Evolutionary conservation across 2,113 vertebrate species (phyloP).

Genomic region (Maccullochella peelii): DNA sequence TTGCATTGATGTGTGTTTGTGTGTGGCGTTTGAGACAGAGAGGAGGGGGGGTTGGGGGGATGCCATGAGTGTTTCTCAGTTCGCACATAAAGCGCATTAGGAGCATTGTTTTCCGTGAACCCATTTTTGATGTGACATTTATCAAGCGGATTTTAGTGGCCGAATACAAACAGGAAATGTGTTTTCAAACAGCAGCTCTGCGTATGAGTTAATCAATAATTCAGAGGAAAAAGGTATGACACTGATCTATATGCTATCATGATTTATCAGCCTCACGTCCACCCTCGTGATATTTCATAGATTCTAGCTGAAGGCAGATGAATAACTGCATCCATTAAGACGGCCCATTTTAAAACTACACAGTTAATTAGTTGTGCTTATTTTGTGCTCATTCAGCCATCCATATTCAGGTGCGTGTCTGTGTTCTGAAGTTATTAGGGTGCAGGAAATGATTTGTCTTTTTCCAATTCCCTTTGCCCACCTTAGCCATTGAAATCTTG

Average conservation of each 20-base stretch:
- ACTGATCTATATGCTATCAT: slow-evolving; percentile 66
- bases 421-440: slow-evolving; percentile 47
- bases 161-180: slow-evolving; percentile 50
- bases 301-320: slow-evolving; percentile 41
- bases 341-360: slow-evolving; percentile 52
- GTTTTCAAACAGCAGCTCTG: slow-evolving; percentile 50
- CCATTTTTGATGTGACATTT: slow-evolving; percentile 43
- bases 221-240: slow-evolving; percentile 66
- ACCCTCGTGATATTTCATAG: slow-evolving; percentile 55
- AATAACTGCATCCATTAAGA: slow-evolving; percentile 59
- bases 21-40: slow-evolving; percentile 39
- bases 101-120: slow-evolving; percentile 42
- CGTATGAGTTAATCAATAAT: slow-evolving; percentile 68
- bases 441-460: slow-evolving; percentile 46
- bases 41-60: background rate
- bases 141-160: slow-evolving; percentile 45
- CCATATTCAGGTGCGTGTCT: slow-evolving; percentile 17
- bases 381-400: slow-evolving; percentile 54
- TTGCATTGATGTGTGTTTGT: slow-evolving; percentile 37
- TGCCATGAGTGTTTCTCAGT: slow-evolving; percentile 18
- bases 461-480: slow-evolving; percentile 66
- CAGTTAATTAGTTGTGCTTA: slow-evolving; percentile 70
- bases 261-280: slow-evolving; percentile 64
- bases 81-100: slow-evolving; percentile 58
- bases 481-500: slow-evolving; percentile 66